These are phyloP conservation scores for Cheilosia urbana DNA, from an alignment of 2,888 invertebrate species.

Conservation along the genomic window DNA sequence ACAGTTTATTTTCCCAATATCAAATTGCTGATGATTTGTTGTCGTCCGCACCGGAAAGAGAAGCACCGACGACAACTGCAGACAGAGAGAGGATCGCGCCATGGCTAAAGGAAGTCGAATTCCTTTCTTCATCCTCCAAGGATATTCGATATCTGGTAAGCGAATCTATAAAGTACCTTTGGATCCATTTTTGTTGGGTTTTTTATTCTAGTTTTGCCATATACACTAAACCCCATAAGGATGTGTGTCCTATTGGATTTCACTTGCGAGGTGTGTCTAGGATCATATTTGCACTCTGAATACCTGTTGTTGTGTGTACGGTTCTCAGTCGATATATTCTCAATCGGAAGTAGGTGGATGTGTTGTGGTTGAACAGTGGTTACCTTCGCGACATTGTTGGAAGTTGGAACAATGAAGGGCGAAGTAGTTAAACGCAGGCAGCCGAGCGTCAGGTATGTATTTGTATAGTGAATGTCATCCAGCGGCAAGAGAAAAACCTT, in stretches of 20 bases:
- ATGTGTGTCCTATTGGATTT: constrained; percentile 71
- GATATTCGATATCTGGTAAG: constrained; percentile 57
- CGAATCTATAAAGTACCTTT: constrained; percentile 59
- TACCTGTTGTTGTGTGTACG: constrained; percentile 48
- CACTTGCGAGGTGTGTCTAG: constrained; percentile 66
- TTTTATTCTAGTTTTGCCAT: background rate
- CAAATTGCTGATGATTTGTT: constrained; percentile 70
- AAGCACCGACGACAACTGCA: constrained; percentile 10
- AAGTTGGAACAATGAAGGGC: constrained; percentile 19
- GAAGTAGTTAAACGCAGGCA: constrained; percentile 27
- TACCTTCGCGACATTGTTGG: constrained; percentile 62
- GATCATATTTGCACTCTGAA: constrained; percentile 39
- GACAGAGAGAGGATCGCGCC: constrained; percentile 22
- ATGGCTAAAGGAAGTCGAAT: constrained; percentile 43
- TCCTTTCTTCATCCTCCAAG: constrained; percentile 45
- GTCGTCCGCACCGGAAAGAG: constrained; percentile 23
- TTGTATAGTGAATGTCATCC: constrained; percentile 27
- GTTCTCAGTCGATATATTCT: constrained; percentile 66
- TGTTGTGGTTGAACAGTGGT: constrained; percentile 82
- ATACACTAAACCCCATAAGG: constrained; percentile 34
- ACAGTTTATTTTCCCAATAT: constrained; percentile 59
- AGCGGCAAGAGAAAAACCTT: constrained; percentile 12
- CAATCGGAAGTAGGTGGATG: constrained; percentile 82
- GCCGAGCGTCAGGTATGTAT: background rate
- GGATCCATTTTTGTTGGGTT: constrained; percentile 9